Base-by-base conservation (phyloP, 1,140 invertebrate species). In the Drosophila malerkotliana region DNA sequence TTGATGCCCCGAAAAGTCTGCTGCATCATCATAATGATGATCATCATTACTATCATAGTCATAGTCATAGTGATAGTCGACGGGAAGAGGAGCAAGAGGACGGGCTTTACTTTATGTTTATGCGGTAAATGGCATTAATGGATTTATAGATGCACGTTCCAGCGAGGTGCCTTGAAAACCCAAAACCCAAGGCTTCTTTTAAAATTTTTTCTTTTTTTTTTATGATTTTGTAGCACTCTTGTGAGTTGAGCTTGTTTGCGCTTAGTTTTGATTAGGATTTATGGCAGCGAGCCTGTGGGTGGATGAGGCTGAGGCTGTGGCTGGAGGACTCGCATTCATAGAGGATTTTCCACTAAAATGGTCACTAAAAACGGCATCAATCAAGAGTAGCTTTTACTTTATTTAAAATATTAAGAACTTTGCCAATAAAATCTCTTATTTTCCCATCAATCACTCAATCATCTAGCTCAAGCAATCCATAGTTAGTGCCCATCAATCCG, bases 101-200 rank as follows among this genome's bases (percentile, higher is more conserved):
- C 18, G 64, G 64, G 75, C 62, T 73, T 78, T 87, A 83, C 58
- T 88, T 89, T 83, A 88, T 88, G 84, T 77, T 88, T 89, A 89
- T 88, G 84, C 84, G 68, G 84, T 89, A 77, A 87, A 84, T 88
- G 84, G 79, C 83, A 88, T 88, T 87, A 88, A 88, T 89, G 79
- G 83, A 87, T 87, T 87, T 87, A 88, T 79, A 87, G 83, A 88
- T 72, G 76, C 78, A 82, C 69, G 73, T 59, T 72, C 48, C 21
- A 30, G 41, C 30, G 26, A 45, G 60, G 60, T 67, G 47, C 39
- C 34, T 58, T n/a, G 32, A 30, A 12, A 37, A n/a, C 26, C 26
- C 26, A 37, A 37, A 37, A 12, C 4, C 34, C 10, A 10, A 3
- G 10, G 8, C 32, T 37, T 37, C 18, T n/a, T 4, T 24, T 6